phyloP scores from a whole-genome alignment of 2,797 vertebrate species.

The Buceros bicornis region DNA sequence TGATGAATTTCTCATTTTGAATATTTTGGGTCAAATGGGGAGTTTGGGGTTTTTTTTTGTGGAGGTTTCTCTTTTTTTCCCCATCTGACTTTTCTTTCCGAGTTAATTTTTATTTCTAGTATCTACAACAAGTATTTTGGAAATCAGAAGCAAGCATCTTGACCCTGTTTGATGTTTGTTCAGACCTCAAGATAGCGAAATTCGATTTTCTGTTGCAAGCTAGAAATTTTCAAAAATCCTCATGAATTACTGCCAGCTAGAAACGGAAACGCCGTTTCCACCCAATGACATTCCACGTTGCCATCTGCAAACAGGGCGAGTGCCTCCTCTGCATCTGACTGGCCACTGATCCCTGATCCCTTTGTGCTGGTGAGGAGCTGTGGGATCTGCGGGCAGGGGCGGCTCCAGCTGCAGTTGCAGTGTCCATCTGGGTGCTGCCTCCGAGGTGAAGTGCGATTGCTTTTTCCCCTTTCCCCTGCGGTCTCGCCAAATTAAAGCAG shows the following conservation, averaged over 20 bases:
- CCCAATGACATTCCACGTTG: fast-evolving
- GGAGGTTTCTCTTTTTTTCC: background rate
- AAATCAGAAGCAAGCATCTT: background rate
- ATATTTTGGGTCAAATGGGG: background rate
- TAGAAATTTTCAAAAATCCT: background rate
- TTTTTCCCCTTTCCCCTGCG: constrained; percentile 17
- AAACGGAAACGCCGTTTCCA: background rate
- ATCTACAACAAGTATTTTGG: background rate
- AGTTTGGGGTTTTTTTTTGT: background rate
- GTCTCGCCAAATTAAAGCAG: constrained; percentile 20
- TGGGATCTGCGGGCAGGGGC: background rate
- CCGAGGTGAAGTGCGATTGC: constrained; percentile 29
- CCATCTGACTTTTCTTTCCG: background rate
- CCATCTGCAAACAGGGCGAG: background rate
- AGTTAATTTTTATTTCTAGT: background rate
- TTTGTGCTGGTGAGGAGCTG: background rate
- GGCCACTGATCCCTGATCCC: background rate
- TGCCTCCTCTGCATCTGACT: background rate
- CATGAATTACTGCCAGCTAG: fast-evolving
- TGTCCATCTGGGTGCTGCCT: background rate
- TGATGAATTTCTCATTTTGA: background rate
- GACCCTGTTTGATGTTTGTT: background rate
- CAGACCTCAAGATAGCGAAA: background rate
- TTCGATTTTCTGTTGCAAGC: background rate
- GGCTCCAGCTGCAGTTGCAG: background rate